Percentiles rank a stretch among this genome's conserved stretches.
Evolutionary conservation across 1,140 invertebrate species (phyloP).

Genomic region (Eumeta japonica): DNA sequence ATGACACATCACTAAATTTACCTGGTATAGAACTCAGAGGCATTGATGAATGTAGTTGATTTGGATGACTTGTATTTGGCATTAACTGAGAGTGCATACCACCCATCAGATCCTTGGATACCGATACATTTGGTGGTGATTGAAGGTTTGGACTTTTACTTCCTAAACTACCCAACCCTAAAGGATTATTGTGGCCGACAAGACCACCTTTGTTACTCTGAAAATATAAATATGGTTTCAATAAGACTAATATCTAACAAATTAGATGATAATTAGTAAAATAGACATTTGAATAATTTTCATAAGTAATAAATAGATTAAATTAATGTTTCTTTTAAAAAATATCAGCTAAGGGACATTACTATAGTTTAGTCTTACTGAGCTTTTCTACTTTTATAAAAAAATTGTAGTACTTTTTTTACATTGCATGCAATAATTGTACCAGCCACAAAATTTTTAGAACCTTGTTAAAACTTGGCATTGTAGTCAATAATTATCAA

Average conservation of each 20-base stretch:
- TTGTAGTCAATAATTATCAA: too few species aligned
- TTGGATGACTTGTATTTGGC: conserved; percentile 58
- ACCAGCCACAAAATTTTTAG: too few species aligned
- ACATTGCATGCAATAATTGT: too few species aligned
- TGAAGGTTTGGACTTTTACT: conserved; percentile 80
- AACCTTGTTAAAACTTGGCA: too few species aligned
- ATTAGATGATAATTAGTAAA: neutral
- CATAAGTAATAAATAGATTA: neutral
- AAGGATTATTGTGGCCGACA: conserved; percentile 66
- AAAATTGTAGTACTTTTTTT: too few species aligned
- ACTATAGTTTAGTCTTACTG: too few species aligned
- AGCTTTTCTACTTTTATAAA: too few species aligned
- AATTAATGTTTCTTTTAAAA: too few species aligned
- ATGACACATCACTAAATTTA: conserved; percentile 23
- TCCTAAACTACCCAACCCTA: conserved; percentile 69
- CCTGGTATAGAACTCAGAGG: conserved; percentile 68
- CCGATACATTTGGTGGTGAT: conserved; percentile 73
- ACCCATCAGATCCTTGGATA: conserved; percentile 55
- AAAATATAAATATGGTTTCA: conserved; percentile 21
- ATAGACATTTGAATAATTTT: neutral
- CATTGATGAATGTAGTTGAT: conserved; percentile 53
- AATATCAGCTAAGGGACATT: too few species aligned
- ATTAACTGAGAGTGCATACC: conserved; percentile 57
- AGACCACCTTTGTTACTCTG: conserved; percentile 72
- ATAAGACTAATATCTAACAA: neutral